Evolutionary conservation across 2,797 vertebrate genomes (phyloP), one percentile per base, ranked within the genome.

Genomic region (Pelodytes ibericus): DNA sequence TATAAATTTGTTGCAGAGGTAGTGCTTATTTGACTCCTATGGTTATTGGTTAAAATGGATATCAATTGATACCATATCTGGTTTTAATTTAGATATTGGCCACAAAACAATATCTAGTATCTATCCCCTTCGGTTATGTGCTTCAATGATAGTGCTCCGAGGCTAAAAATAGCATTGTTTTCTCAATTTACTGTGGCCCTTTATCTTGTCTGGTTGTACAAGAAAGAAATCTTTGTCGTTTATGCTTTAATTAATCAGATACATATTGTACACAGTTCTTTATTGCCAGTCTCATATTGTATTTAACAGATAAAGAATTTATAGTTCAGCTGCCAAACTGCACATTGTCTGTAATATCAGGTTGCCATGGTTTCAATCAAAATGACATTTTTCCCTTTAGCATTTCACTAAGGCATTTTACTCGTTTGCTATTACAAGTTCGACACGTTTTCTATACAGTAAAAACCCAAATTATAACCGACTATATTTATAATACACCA

Each of bases 321-420:
- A 33, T 27, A 18, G 29, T 51, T 64, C 56, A 30, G 39, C 39
- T 36, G 57, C 11, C 57, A 56, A 25, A 22, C 25, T 20, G 41
- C 65, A 49, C 57, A 75, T 75, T 75, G 73, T 69, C 57, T 53
- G 41, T 60, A 30, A n/a, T 69, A 75, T 75, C 57, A 47, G 2
- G 73, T 75, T 75, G 56, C 73, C 29, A 69, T 75, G 73, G 73
- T 69, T 75, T 68, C 73, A 22, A 69, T 68, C 64, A 49, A 33
- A 30, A 51, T 61, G 73, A 53, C 57, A 69, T 69, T 56, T 69
- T 75, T 75, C 68, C 57, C 73, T 62, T 36, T 62, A 36, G 60
- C 60, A 61, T 47, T 75, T 75, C 59, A 30, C 73, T 51, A 8
- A 29, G 49, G 20, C 64, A 30, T 75, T 68, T 69, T 25, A 62